These are phyloP conservation scores for Nesidiocoris tenuis DNA, from an alignment of 2,888 invertebrate genomes.

Conservation along the genomic window DNA sequence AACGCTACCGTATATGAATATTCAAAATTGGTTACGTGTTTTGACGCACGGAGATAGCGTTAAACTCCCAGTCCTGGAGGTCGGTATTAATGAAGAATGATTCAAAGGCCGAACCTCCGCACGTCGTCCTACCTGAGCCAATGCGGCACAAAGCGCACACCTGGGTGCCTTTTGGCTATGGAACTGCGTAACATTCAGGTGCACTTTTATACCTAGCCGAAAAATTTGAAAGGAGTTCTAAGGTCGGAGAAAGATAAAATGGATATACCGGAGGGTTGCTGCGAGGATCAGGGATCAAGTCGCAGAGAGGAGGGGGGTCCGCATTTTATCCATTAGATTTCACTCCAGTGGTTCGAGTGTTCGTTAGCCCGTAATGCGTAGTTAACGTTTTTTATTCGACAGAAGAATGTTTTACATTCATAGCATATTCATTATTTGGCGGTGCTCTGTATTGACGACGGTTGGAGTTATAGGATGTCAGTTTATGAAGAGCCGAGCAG, in stretches of 20 bases:
- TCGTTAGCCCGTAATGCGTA: too few relatives aligned
- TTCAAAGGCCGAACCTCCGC: slow-evolving; percentile 17
- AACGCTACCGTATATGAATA: slow-evolving; percentile 30
- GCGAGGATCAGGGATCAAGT: neutral
- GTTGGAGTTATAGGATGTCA: too few relatives aligned
- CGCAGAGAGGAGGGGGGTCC: neutral
- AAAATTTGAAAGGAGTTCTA: slow-evolving; percentile 20
- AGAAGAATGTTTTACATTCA: too few relatives aligned
- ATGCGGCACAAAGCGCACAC: slow-evolving; percentile 40
- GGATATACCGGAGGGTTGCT: neutral
- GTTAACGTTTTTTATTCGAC: too few relatives aligned
- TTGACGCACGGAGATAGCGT: slow-evolving; percentile 7
- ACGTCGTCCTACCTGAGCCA: slow-evolving; percentile 38
- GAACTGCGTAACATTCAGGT: slow-evolving; percentile 42
- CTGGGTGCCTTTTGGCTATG: slow-evolving; percentile 33
- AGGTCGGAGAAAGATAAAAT: neutral
- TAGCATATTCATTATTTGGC: too few relatives aligned
- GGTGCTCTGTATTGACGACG: too few relatives aligned
- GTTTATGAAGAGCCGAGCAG: too few relatives aligned
- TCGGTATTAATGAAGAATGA: slow-evolving; percentile 38
- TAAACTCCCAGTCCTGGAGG: slow-evolving; percentile 8
- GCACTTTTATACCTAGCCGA: slow-evolving; percentile 40
- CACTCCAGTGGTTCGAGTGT: too few relatives aligned
- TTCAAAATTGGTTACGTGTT: slow-evolving; percentile 27
- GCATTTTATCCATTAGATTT: neutral